A percentile compares a stretch with the other conserved stretches of the same genome.
Conservation (phyloP, 2,113 vertebrate genomes). For the Oreotrochilus melanogaster region DNA sequence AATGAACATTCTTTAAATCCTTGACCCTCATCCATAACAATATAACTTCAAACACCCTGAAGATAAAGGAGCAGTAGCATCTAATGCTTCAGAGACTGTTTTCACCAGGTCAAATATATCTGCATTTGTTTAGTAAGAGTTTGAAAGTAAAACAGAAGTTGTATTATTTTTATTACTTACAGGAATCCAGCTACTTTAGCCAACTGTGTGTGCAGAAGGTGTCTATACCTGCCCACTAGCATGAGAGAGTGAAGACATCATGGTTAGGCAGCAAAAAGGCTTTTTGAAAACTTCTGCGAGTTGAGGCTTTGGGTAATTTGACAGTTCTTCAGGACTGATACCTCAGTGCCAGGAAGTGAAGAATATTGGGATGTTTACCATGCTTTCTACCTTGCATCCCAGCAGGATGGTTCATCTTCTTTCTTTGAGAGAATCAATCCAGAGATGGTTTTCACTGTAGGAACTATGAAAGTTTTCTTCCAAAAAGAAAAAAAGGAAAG, state of each 20-base stretch:
- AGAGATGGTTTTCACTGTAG: not conserved
- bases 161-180: not conserved
- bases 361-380: not conserved
- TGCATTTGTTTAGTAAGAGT: not conserved
- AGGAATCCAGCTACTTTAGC: not conserved
- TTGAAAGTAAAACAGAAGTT: not conserved
- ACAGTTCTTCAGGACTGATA: not conserved
- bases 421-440: not conserved
- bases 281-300: not conserved
- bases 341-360: not conserved
- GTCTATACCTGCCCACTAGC: not conserved
- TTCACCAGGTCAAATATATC: not conserved
- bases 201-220: not conserved
- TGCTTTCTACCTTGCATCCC: fast-evolving
- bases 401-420: not conserved
- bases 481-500: not conserved
- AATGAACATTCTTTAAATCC: slow-evolving; percentile 22
- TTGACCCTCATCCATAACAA: not conserved
- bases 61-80: not conserved
- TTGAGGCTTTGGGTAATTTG: not conserved
- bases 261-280: not conserved
- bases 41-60: not conserved
- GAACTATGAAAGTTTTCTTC: not conserved
- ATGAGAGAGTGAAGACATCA: not conserved
- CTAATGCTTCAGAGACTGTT: not conserved